Percentiles rank a stretch among this genome's conserved stretches.
These are phyloP conservation scores for Eupithecia centaureata DNA, from an alignment of 2,888 invertebrate genomes.

Conservation along the genomic window DNA sequence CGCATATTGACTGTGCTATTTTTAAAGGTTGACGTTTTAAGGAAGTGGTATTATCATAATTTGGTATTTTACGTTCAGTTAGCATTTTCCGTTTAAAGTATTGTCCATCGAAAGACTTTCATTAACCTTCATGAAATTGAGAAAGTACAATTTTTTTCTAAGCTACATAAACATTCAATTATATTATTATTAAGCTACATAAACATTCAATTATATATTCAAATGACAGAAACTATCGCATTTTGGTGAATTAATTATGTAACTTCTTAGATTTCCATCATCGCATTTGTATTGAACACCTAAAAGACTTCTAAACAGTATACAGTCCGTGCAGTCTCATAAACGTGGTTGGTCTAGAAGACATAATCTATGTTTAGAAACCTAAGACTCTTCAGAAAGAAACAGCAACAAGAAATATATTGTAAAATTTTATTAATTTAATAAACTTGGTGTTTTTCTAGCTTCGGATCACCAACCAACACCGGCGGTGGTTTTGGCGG, in stretches of 20 bases:
- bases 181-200: no score
- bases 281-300: not conserved
- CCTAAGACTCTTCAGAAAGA: not conserved
- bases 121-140: not conserved
- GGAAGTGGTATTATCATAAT: no score
- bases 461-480: conserved; percentile 62
- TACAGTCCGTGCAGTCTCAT: no score
- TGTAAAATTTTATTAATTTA: no score
- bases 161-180: no score
- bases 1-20: no score
- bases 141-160: not conserved
- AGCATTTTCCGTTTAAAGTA: no score
- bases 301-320: not conserved
- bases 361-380: not conserved
- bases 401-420: not conserved
- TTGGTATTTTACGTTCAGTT: no score
- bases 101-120: no score
- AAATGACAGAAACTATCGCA: not conserved
- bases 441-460: conserved; percentile 42
- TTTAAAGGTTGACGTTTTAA: no score
- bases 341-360: not conserved
- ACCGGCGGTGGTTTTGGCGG: conserved; percentile 52
- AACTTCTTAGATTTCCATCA: not conserved
- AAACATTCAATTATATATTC: no score
- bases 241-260: not conserved